Evolutionary conservation across 1,140 invertebrate genomes (phyloP).

Genomic region (Drosophila repletoides): DNA sequence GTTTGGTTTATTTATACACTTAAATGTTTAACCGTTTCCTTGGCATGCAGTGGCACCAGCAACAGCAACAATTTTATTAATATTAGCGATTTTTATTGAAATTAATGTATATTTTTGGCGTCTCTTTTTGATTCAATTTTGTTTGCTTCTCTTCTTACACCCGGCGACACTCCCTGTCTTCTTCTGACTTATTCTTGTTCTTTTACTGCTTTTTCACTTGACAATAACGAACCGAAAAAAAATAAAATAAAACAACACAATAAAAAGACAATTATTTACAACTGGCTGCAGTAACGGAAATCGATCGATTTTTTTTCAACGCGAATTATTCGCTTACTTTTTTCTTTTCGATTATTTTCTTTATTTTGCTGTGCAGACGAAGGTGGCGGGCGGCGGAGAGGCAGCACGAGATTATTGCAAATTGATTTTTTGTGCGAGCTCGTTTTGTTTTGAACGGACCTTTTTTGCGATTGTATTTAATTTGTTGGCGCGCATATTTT

Average conservation of each 20-base stretch:
- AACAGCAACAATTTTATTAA: slow-evolving; percentile 54
- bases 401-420: slow-evolving; percentile 31
- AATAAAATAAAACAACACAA: too few species aligned
- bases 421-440: slow-evolving; percentile 25
- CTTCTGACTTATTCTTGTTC: not conserved
- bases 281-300: slow-evolving; percentile 9
- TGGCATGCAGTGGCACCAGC: slow-evolving; percentile 13
- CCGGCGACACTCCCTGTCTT: slow-evolving; percentile 15
- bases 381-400: slow-evolving; percentile 13
- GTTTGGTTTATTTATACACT: slow-evolving; percentile 71
- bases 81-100: slow-evolving; percentile 62
- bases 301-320: slow-evolving; percentile 25
- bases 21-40: slow-evolving; percentile 50
- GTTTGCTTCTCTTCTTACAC: slow-evolving; percentile 18
- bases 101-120: slow-evolving; percentile 35
- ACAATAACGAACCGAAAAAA: slow-evolving; percentile 7
- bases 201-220: not conserved
- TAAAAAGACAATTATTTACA: slow-evolving; percentile 8
- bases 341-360: too few species aligned
- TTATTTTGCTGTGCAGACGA: slow-evolving; percentile 7
- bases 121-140: not conserved
- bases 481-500: slow-evolving; percentile 35
- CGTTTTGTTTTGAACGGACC: not conserved
- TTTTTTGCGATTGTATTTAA: not conserved
- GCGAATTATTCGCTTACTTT: slow-evolving; percentile 7